Percentiles rank a stretch among this genome's conserved stretches.
Conservation (phyloP, 2,113 vertebrate species). For the Geothlypis trichas region DNA sequence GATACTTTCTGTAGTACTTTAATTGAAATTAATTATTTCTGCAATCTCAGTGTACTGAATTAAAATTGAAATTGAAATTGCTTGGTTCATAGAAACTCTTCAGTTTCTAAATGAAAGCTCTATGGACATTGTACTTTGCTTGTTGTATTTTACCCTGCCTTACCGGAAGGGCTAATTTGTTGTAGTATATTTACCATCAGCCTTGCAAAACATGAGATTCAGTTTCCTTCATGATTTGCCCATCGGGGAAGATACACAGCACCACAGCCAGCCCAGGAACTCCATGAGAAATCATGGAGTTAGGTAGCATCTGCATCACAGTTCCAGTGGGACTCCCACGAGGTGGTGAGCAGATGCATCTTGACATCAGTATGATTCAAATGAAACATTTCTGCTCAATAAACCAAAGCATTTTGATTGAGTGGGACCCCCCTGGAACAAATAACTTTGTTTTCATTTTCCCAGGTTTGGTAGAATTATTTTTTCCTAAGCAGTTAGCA, state of each 20-base stretch:
- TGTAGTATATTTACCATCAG: background rate
- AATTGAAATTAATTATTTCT: conserved; percentile 44
- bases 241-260: background rate
- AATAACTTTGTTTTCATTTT: conserved; percentile 14
- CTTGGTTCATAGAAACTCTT: background rate
- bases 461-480: background rate
- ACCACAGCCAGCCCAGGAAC: background rate
- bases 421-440: background rate
- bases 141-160: background rate
- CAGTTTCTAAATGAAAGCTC: background rate
- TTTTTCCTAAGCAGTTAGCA: background rate
- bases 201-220: background rate
- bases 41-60: background rate
- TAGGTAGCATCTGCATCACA: conserved; percentile 21
- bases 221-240: background rate
- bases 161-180: background rate
- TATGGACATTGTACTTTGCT: background rate
- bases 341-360: conserved; percentile 21
- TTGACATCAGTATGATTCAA: conserved; percentile 39
- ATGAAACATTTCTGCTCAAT: conserved; percentile 29
- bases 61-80: background rate
- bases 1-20: background rate
- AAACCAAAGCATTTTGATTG: conserved; percentile 35
- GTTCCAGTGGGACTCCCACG: background rate
- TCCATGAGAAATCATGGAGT: background rate